A percentile compares a stretch with the other conserved stretches of the same genome.
Conservation (phyloP, 2,888 invertebrate species). For the Rotaria sp. region DNA sequence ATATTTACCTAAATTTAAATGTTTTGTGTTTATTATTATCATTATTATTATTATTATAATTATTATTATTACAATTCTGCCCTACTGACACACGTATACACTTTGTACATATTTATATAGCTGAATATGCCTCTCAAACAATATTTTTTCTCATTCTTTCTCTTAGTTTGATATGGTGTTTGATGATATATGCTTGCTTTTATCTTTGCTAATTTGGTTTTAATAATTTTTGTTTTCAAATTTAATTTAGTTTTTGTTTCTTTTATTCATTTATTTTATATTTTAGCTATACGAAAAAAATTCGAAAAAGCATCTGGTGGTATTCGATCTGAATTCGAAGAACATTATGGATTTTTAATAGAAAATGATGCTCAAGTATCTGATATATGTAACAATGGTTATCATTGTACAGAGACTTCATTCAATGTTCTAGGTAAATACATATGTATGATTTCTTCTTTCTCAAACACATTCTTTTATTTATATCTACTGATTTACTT, state of each 20-base stretch:
- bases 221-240: neutral
- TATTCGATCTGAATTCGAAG: slow-evolving; percentile 31
- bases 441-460: neutral
- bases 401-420: slow-evolving; percentile 32
- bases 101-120: neutral
- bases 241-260: neutral
- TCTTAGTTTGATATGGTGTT: neutral
- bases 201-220: neutral
- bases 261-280: neutral
- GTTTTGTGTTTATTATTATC: neutral
- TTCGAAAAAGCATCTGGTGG: neutral
- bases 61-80: neutral
- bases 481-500: neutral
- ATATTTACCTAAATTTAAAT: neutral
- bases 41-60: too few species aligned
- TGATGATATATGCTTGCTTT: neutral
- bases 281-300: slow-evolving; percentile 16
- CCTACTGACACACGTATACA: neutral
- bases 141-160: neutral
- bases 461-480: neutral
- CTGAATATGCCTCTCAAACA: neutral
- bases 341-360: slow-evolving; percentile 34
- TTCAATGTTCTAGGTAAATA: slow-evolving; percentile 36
- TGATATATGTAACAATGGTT: slow-evolving; percentile 33
- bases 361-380: slow-evolving; percentile 33